phyloP scores from a whole-genome alignment of 2,888 invertebrate genomes.

The Drosophila nr. perissopoda region DNA sequence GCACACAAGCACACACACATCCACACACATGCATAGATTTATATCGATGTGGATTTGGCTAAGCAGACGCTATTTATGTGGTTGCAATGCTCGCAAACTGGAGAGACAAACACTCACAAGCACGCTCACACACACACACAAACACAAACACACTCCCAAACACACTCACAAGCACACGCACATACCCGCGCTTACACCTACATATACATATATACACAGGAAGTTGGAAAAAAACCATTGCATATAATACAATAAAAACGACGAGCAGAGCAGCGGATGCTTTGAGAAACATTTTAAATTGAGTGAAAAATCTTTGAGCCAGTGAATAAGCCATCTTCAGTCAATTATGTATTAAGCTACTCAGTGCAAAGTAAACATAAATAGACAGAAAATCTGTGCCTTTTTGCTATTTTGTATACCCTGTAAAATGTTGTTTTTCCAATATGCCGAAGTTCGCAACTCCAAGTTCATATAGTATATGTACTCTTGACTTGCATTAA shows the following conservation, averaged over 20 bases:
- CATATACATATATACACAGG: neutral
- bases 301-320: slow-evolving; percentile 1
- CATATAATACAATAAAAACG: slow-evolving; percentile 41
- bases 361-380: neutral
- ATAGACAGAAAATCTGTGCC: neutral
- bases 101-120: slow-evolving; percentile 16
- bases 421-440: neutral
- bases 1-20: accelerated
- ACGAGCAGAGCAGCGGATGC: slow-evolving; percentile 7
- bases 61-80: slow-evolving; percentile 68
- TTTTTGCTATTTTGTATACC: too few species aligned
- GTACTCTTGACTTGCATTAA: neutral
- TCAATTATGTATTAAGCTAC: neutral
- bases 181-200: neutral
- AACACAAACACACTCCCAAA: neutral
- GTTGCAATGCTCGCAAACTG: slow-evolving; percentile 49
- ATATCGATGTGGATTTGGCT: slow-evolving; percentile 43
- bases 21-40: neutral
- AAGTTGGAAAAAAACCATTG: slow-evolving; percentile 2
- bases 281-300: neutral
- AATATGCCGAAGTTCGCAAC: neutral
- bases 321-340: slow-evolving; percentile 1
- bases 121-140: neutral
- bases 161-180: slow-evolving; percentile 1
- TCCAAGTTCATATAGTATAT: neutral